Evolutionary conservation across 2,113 vertebrate species (phyloP).

Genomic region (Trichomycterus rosablanca): DNA sequence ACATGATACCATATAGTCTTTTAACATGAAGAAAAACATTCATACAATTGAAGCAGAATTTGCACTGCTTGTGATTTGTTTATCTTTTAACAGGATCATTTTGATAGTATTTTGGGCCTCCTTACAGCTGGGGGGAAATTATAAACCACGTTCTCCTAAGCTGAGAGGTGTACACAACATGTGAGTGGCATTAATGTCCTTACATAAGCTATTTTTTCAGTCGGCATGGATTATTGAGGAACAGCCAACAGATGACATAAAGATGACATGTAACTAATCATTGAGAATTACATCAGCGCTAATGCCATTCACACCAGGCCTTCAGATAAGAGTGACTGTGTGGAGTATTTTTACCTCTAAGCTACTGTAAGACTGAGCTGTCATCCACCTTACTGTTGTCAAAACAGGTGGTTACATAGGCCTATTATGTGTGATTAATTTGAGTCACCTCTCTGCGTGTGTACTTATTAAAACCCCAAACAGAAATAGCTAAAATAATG

Average conservation of each 20-base stretch:
- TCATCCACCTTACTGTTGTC: no score
- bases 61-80: no score
- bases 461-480: no score
- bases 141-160: no score
- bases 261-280: slow-evolving; percentile 15
- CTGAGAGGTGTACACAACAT: background rate
- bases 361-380: slow-evolving; percentile 38
- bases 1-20: background rate
- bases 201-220: background rate
- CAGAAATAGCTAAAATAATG: no score
- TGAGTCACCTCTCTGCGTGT: no score
- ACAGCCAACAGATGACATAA: background rate
- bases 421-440: no score
- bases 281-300: slow-evolving; percentile 39
- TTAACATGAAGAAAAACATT: background rate
- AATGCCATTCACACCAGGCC: slow-evolving; percentile 26
- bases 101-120: no score
- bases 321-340: slow-evolving; percentile 25
- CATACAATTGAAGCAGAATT: no score
- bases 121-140: no score
- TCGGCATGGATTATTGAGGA: slow-evolving; percentile 2
- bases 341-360: slow-evolving; percentile 47
- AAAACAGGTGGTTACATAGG: slow-evolving; percentile 23
- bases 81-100: background rate
- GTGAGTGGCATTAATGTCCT: background rate